Conservation (phyloP, 2,113 vertebrate genomes). For the Cyanoramphus novaezelandiae region DNA sequence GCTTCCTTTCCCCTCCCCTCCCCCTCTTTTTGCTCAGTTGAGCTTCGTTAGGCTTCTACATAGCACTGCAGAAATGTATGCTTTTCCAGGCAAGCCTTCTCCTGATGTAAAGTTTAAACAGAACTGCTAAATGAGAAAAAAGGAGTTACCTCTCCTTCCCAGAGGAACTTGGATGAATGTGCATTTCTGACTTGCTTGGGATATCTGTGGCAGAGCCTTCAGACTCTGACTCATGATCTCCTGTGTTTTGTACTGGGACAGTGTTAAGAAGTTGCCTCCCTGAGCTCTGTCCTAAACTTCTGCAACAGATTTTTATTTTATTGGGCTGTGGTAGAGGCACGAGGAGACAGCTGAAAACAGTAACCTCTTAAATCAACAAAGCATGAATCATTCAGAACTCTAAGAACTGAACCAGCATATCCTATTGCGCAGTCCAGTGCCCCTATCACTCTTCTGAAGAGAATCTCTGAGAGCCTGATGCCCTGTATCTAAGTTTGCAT, state of each 20-base stretch:
- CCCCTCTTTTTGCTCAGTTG: background rate
- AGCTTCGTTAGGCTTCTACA: background rate
- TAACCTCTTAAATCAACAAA: background rate
- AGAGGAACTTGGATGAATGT: background rate
- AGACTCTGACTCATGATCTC: slow-evolving; percentile 15
- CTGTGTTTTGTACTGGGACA: background rate
- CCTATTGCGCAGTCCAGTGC: background rate
- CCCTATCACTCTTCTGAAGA: background rate
- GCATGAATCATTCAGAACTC: background rate
- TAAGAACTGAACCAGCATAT: background rate
- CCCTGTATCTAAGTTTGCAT: background rate
- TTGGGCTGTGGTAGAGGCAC: background rate
- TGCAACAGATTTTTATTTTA: background rate
- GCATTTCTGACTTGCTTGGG: background rate
- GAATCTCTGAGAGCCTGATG: background rate
- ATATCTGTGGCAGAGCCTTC: background rate
- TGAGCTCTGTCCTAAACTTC: background rate
- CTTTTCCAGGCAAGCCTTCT: background rate
- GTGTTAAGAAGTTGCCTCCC: slow-evolving; percentile 1
- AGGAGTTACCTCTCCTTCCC: background rate
- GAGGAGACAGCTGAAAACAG: background rate
- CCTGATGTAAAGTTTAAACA: background rate
- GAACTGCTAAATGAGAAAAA: background rate
- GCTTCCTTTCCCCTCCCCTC: rapidly evolving
- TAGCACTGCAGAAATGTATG: background rate